Percentiles rank a stretch among this genome's conserved stretches.
These are phyloP conservation scores for Drosophila setosimentum DNA, from an alignment of 2,888 invertebrate genomes.

Conservation along the genomic window DNA sequence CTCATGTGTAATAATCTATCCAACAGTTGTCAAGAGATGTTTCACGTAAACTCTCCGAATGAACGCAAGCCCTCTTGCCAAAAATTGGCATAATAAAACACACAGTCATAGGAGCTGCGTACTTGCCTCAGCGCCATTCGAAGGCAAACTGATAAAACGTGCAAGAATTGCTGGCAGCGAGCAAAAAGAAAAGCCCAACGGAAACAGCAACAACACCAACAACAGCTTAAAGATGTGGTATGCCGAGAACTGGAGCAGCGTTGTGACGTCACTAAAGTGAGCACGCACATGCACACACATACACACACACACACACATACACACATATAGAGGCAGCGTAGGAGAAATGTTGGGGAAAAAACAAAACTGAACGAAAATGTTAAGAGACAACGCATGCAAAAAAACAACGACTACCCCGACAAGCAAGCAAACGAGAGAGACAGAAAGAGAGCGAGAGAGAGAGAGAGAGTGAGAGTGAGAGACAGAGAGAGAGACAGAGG, in stretches of 20 bases:
- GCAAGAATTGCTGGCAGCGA: slow-evolving; percentile 65
- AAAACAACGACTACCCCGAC: slow-evolving; percentile 42
- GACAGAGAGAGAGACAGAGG: slow-evolving; percentile 15
- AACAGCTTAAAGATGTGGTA: slow-evolving; percentile 51
- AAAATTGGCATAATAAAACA: slow-evolving; percentile 22
- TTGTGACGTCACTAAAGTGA: slow-evolving; percentile 68
- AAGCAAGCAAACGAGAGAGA: slow-evolving; percentile 31
- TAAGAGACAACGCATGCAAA: slow-evolving; percentile 26
- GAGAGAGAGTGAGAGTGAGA: background rate
- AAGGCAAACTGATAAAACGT: slow-evolving; percentile 79
- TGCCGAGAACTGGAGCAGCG: slow-evolving; percentile 74
- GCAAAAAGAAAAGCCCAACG: slow-evolving; percentile 31
- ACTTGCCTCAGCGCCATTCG: slow-evolving; percentile 69
- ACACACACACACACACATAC: slow-evolving; percentile 10
- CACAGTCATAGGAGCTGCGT: slow-evolving; percentile 41
- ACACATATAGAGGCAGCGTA: slow-evolving; percentile 28
- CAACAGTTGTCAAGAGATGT: slow-evolving; percentile 15
- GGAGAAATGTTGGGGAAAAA: slow-evolving; percentile 70
- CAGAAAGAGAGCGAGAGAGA: slow-evolving; percentile 16
- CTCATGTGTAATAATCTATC: slow-evolving; percentile 8
- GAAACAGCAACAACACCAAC: slow-evolving; percentile 20
- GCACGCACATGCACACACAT: slow-evolving; percentile 22
- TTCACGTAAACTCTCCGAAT: slow-evolving; percentile 47
- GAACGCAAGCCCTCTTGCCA: slow-evolving; percentile 3
- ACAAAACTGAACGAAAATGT: slow-evolving; percentile 77